These are phyloP conservation scores for Eospalax fontanierii DNA, from an alignment of 2,797 vertebrate genomes.

Conservation along the genomic window DNA sequence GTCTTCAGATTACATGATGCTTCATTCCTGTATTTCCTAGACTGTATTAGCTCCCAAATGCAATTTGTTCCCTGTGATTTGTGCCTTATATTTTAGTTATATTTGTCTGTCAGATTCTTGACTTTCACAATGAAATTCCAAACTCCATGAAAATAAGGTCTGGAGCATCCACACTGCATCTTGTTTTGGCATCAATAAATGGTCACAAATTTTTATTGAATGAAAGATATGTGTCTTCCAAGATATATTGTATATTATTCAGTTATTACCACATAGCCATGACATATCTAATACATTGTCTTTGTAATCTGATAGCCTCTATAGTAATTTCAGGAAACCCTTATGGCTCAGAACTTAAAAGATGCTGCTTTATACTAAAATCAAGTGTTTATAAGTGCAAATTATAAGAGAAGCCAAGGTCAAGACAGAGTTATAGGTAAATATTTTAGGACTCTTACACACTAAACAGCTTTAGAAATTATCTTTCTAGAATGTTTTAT, in stretches of 20 bases:
- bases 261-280: not conserved
- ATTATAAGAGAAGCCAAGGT: not conserved
- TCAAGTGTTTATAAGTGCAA: not conserved
- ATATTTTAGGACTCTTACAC: not conserved
- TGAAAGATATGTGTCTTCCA: not conserved
- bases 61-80: not conserved
- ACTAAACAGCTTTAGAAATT: not conserved
- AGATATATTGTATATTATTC: not conserved
- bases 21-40: slow-evolving; percentile 2
- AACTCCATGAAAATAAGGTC: not conserved
- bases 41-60: not conserved
- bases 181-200: not conserved
- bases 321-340: slow-evolving; percentile 38
- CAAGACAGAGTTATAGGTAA: not conserved
- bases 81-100: not conserved
- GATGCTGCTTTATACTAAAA: not conserved
- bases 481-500: not conserved
- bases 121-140: not conserved
- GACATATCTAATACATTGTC: not conserved
- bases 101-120: not conserved
- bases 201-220: not conserved
- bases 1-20: not conserved
- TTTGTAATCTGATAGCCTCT: not conserved
- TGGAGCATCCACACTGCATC: not conserved
- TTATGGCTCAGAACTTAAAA: not conserved